These are phyloP conservation scores for Karalla daura DNA, from an alignment of 2,797 vertebrate species.

Conservation along the genomic window DNA sequence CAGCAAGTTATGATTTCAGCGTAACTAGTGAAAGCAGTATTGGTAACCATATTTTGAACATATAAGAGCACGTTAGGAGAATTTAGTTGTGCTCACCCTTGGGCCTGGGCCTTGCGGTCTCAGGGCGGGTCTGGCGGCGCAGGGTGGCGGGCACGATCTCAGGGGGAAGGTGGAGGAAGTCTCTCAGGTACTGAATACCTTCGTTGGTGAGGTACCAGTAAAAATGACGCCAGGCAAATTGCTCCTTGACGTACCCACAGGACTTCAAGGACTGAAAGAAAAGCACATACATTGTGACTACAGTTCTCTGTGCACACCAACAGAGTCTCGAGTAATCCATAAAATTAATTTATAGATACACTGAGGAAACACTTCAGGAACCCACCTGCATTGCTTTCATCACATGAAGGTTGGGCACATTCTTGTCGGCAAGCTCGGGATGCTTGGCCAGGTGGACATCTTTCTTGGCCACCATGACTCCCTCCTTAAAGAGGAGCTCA, in stretches of 20 bases:
- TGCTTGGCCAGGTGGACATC: conserved; percentile 97
- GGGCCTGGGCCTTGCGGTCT: conserved; percentile 95
- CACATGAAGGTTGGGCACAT: conserved; percentile 98
- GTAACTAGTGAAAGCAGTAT: not conserved
- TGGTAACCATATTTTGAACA: not conserved
- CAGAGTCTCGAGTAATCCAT: too few relatives aligned
- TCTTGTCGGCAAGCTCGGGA: conserved; percentile 96
- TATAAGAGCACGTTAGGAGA: not conserved
- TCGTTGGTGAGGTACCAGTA: conserved; percentile 99
- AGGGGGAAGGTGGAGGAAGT: conserved; percentile 96
- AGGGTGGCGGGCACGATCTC: conserved; percentile 98
- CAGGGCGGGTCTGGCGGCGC: conserved; percentile 94
- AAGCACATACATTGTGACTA: not conserved
- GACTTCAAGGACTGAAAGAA: conserved; percentile 93
- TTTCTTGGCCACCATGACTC: conserved; percentile 99
- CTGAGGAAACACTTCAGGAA: too few relatives aligned
- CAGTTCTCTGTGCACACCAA: too few relatives aligned
- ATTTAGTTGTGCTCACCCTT: conserved; percentile 85
- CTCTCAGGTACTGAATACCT: conserved; percentile 97
- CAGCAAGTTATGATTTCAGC: too few relatives aligned
- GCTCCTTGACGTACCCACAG: conserved; percentile 97
- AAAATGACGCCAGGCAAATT: conserved; percentile 99
- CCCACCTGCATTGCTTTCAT: conserved; percentile 99
- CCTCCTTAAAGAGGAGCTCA: conserved; percentile 99
- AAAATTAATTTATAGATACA: too few relatives aligned